Percentiles rank a stretch among this genome's conserved stretches.
These are phyloP conservation scores for Drosophila eohydei DNA, from an alignment of 2,888 invertebrate species.

Conservation along the genomic window DNA sequence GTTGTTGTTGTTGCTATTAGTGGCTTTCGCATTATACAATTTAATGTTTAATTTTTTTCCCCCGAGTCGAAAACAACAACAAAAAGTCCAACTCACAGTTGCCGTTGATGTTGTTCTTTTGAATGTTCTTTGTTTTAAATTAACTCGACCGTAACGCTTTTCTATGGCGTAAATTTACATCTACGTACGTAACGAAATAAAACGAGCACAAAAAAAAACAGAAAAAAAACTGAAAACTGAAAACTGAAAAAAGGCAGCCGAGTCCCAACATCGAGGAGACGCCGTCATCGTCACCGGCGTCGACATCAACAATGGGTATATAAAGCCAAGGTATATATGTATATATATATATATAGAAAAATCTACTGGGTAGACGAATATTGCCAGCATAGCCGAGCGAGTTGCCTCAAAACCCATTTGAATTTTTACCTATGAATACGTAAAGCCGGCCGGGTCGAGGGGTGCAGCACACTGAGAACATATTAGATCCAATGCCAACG, in stretches of 20 bases:
- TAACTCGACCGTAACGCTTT: constrained; percentile 85
- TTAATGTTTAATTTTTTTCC: constrained; percentile 77
- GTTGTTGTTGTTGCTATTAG: constrained; percentile 62
- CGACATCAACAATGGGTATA: constrained; percentile 70
- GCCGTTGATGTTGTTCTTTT: constrained; percentile 81
- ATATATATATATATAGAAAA: constrained; percentile 13
- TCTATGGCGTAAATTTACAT: constrained; percentile 84
- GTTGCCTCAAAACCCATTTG: constrained; percentile 59
- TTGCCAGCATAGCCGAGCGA: constrained; percentile 15
- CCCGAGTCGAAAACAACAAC: constrained; percentile 39
- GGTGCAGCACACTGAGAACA: constrained; percentile 17
- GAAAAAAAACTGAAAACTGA: constrained; percentile 18
- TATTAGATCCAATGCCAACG: constrained; percentile 60
- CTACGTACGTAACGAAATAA: constrained; percentile 78
- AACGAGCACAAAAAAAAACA: constrained; percentile 48
- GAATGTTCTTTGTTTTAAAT: constrained; percentile 84
- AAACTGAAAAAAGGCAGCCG: constrained; percentile 41
- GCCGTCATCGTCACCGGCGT: constrained; percentile 49
- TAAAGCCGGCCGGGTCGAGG: constrained; percentile 12
- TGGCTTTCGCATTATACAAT: constrained; percentile 79
- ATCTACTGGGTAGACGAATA: constrained; percentile 27
- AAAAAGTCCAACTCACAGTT: constrained; percentile 66
- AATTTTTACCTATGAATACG: constrained; percentile 49
- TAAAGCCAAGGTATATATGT: constrained; percentile 2
- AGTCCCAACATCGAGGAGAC: constrained; percentile 73